These are phyloP conservation scores for Rhabdomys dilectus DNA, from an alignment of 2,113 vertebrate species.

Conservation along the genomic window DNA sequence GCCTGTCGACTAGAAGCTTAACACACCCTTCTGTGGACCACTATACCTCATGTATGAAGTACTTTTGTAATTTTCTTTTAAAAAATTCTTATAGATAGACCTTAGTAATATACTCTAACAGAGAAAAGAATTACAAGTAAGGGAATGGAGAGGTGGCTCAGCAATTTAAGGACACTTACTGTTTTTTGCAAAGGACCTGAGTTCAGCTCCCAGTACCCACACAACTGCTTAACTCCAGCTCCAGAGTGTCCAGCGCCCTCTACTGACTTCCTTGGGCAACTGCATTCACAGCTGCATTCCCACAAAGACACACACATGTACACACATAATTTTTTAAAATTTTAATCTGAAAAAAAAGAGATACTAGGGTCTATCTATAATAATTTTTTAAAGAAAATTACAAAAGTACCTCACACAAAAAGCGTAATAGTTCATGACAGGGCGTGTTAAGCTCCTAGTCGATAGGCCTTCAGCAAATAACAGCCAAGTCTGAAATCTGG, in stretches of 20 bases:
- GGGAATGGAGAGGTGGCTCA: no score
- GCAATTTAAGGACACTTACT: neutral
- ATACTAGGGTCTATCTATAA: neutral
- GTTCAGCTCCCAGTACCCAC: neutral
- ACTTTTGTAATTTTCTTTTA: no score
- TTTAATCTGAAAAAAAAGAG: neutral
- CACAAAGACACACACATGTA: neutral
- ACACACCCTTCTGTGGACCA: no score
- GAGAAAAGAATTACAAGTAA: neutral
- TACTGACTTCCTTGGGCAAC: neutral
- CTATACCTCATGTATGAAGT: no score
- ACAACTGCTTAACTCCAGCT: neutral
- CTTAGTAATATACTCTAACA: neutral
- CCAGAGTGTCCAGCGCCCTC: neutral
- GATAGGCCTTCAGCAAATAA: neutral
- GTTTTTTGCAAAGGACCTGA: neutral
- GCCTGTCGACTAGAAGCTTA: no score
- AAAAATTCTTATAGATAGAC: no score
- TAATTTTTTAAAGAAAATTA: neutral
- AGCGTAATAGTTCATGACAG: neutral
- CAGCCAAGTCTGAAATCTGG: rapidly evolving
- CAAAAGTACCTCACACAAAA: neutral
- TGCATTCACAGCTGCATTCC: neutral
- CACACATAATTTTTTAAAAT: neutral
- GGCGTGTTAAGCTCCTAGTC: neutral